Percentiles rank a stretch among this genome's conserved stretches.
phyloP scores from a whole-genome alignment of 2,797 vertebrate genomes.

The Takifugu rubripes region DNA sequence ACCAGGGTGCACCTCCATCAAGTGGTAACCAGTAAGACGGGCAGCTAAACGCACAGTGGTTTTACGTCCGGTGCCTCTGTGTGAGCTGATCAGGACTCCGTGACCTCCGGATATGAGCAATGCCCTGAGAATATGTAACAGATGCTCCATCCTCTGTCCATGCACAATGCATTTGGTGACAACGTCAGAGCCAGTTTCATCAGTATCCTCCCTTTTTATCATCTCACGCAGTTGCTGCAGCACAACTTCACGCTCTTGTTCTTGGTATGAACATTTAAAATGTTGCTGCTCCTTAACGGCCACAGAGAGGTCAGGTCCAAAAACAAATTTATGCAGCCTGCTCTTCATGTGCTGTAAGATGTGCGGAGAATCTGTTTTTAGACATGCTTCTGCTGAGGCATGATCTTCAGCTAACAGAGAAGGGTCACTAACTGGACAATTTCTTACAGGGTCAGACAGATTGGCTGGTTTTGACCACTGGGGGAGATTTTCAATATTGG shows the following conservation, averaged over 20 bases:
- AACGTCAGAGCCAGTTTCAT: slow-evolving; percentile 4
- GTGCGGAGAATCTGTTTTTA: slow-evolving; percentile 11
- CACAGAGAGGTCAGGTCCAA: slow-evolving; percentile 62
- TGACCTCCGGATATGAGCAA: slow-evolving; percentile 79
- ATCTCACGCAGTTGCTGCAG: slow-evolving; percentile 58
- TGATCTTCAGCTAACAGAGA: slow-evolving; percentile 10
- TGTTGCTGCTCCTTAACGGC: slow-evolving; percentile 15
- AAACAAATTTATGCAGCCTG: slow-evolving; percentile 53
- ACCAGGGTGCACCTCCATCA: slow-evolving; percentile 72
- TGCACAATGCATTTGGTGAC: slow-evolving; percentile 50
- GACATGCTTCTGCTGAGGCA: background rate
- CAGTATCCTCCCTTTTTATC: slow-evolving; percentile 34
- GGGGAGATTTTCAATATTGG: slow-evolving; percentile 2
- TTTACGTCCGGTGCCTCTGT: slow-evolving; percentile 75
- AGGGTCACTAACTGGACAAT: slow-evolving; percentile 10
- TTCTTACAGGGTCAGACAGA: slow-evolving; percentile 11
- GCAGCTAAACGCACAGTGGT: slow-evolving; percentile 75
- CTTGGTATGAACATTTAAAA: slow-evolving; percentile 59
- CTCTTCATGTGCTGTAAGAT: slow-evolving; percentile 44
- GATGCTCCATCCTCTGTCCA: slow-evolving; percentile 66
- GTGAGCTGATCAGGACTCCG: slow-evolving; percentile 68
- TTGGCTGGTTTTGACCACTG: slow-evolving; percentile 15
- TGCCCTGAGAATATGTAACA: slow-evolving; percentile 75
- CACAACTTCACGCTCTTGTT: slow-evolving; percentile 57
- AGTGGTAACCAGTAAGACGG: slow-evolving; percentile 52